Percentiles rank a stretch among this genome's conserved stretches.
Conservation (phyloP, 2,797 vertebrate genomes). For the Takifugu rubripes region DNA sequence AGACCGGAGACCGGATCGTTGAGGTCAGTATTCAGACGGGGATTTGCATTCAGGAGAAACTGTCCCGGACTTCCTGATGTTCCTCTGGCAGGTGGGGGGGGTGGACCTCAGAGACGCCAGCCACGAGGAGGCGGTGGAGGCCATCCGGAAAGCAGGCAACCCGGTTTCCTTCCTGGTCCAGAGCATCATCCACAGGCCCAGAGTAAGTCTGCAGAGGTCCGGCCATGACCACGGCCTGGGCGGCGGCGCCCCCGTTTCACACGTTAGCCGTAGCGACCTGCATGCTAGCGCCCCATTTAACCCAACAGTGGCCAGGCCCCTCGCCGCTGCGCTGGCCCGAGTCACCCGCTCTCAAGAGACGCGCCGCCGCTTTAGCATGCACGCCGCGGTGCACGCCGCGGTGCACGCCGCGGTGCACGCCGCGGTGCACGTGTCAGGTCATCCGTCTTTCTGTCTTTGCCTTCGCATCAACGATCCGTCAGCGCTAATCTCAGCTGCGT, state of each 20-base stretch:
- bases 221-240: too few species aligned
- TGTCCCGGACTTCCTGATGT: not conserved
- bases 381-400: constrained; percentile 63
- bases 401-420: constrained; percentile 27
- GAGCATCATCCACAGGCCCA: constrained; percentile 89
- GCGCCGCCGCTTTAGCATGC: constrained; percentile 70
- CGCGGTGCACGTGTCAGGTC: constrained; percentile 73
- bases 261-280: not conserved
- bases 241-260: too few species aligned
- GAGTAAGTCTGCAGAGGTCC: constrained; percentile 77
- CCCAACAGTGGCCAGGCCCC: not conserved
- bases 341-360: constrained; percentile 71
- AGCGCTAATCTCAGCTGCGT: constrained; percentile 49
- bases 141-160: constrained; percentile 94
- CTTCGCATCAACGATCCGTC: constrained; percentile 59
- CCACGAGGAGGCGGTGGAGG: constrained; percentile 98
- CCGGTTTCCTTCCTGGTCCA: constrained; percentile 96
- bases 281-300: not conserved
- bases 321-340: constrained; percentile 65
- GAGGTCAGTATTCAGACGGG: constrained; percentile 75
- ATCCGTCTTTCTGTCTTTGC: constrained; percentile 68
- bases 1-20: constrained; percentile 93
- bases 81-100: constrained; percentile 86
- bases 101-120: constrained; percentile 94
- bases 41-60: not conserved